Evolutionary conservation across 2,797 vertebrate species (phyloP), one percentile per base, ranked within the genome.

Genomic region (Bovichtus diacanthus): DNA sequence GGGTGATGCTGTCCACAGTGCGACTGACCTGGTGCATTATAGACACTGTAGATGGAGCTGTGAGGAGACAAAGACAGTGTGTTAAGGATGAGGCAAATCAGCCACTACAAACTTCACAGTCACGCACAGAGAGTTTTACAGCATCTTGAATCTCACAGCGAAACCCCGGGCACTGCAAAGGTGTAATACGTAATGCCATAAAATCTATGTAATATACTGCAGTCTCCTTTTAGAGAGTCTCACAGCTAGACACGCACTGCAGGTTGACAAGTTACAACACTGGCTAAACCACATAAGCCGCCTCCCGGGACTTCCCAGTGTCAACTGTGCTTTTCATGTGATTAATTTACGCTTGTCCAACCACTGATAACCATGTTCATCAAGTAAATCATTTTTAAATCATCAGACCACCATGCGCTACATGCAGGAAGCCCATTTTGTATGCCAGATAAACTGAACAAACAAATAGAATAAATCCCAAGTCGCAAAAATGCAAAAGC

Each of bases 21-120:
- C 97, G 97, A 74, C 97, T 99, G 84, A 98, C 97, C 92, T 99
- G 98, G 86, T 99, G 98, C 96, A 99, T 99, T 85, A 99, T 99
- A 74, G 98, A 98, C 39, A 99, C 97, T 0, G 97, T 95, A 0
- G 98, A 99, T 0, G 98, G 98, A 81, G 98, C 98, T 96, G 94
- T 3, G 51, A 87, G 19, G 90, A 95, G 47, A 95, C 43, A 80
- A 84, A 50, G 38, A 8, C 60, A 71, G 51, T 3, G 25, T 41
- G 68, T 88, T 81, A 87, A 66, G 43, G 49, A 39, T 38, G 58
- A 78, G 46, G n/a, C 41, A 64, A 75, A 87, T 74, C 71, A 86
- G 55, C 84, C 70, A 69, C 6, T 3, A 11, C 12, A n/a, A 31
- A 47, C 47, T 72, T 47, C 51, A 49, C 46, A 82, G 79, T 74